Conservation (phyloP, 2,888 invertebrate species). For the Mythimna vitellina region DNA sequence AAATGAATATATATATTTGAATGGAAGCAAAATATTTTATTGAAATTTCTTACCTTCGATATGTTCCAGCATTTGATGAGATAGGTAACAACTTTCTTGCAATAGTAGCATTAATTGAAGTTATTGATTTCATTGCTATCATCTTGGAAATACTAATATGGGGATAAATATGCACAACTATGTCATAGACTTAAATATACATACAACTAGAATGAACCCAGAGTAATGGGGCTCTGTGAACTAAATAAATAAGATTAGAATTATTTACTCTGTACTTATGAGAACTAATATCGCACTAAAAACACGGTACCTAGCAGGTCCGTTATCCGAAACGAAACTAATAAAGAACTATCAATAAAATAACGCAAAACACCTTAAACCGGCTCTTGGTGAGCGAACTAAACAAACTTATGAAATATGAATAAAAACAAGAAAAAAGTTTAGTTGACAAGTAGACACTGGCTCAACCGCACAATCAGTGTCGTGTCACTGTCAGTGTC, state of each 20-base stretch:
- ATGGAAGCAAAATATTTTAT: neutral
- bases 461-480: too few species aligned
- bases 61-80: neutral
- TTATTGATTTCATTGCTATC: conserved; percentile 34
- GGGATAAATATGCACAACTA: conserved; percentile 11
- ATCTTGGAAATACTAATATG: conserved; percentile 27
- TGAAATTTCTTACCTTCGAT: conserved; percentile 37
- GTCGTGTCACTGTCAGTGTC: neutral
- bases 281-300: too few species aligned
- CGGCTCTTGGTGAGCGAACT: neutral
- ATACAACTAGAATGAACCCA: neutral
- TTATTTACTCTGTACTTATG: neutral
- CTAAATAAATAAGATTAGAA: conserved; percentile 25
- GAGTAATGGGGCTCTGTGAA: neutral
- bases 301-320: too few species aligned
- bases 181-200: neutral
- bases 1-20: neutral
- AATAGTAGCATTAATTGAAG: conserved; percentile 26
- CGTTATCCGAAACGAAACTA: too few species aligned
- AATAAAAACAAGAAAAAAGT: neutral
- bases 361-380: neutral
- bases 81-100: conserved; percentile 30
- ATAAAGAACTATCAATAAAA: too few species aligned
- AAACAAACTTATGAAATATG: neutral
- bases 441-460: neutral